Evolutionary conservation across 2,888 invertebrate species (phyloP).

Genomic region (Lasioglossum vierecki): DNA sequence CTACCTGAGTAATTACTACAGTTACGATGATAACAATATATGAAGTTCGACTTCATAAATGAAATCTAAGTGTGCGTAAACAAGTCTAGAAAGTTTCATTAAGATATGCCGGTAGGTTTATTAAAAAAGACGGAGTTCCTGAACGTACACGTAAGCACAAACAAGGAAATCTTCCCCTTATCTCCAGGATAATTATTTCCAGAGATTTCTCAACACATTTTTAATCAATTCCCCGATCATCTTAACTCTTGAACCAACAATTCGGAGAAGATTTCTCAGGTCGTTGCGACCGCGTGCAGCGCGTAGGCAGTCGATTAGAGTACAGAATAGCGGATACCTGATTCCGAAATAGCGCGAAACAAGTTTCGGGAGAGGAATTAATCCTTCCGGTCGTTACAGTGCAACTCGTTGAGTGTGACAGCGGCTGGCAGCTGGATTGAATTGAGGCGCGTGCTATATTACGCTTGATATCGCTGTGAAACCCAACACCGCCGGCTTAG

Average conservation of each 20-base stretch:
- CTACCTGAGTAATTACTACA: background rate
- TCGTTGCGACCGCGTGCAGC: background rate
- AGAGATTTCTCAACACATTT: background rate
- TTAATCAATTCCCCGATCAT: background rate
- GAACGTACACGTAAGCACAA: background rate
- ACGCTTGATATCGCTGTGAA: slow-evolving; percentile 77
- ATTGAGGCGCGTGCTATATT: slow-evolving; percentile 78
- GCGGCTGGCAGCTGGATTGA: slow-evolving; percentile 73
- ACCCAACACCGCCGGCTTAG: slow-evolving; percentile 73
- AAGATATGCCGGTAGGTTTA: background rate
- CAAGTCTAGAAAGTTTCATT: background rate
- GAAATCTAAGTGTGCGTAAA: background rate
- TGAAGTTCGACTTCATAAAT: slow-evolving; percentile 4
- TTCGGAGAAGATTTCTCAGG: background rate
- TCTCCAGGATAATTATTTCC: background rate
- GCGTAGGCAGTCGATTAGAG: background rate
- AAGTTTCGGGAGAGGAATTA: slow-evolving; percentile 65
- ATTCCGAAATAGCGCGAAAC: slow-evolving; percentile 30
- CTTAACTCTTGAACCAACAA: background rate
- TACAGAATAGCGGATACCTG: slow-evolving; percentile 49
- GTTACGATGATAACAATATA: background rate
- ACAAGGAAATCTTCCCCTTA: background rate
- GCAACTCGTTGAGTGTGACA: slow-evolving; percentile 71
- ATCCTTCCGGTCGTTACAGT: slow-evolving; percentile 74
- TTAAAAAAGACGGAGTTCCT: background rate